Evolutionary conservation across 2,113 vertebrate species (phyloP).

Genomic region (Pristiophorus japonicus): DNA sequence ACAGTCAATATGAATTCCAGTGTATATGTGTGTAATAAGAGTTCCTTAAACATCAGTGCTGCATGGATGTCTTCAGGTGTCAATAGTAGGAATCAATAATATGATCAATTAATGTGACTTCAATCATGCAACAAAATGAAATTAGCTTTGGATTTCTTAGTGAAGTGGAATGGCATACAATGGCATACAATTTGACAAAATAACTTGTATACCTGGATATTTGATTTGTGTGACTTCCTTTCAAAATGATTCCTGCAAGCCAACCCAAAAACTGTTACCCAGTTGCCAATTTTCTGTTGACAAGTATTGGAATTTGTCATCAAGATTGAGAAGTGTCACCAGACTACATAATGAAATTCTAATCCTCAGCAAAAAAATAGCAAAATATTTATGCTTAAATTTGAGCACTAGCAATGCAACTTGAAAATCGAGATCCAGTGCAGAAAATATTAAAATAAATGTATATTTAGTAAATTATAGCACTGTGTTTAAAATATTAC

Average conservation of each 20-base stretch:
- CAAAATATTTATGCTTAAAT: not conserved
- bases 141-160: not conserved
- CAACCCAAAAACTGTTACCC: not conserved
- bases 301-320: not conserved
- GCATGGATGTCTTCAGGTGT: not conserved
- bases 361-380: not conserved
- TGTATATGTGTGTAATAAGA: not conserved
- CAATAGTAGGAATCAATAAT: not conserved
- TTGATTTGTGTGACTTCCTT: not conserved
- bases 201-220: not conserved
- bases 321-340: not conserved
- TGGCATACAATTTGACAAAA: not conserved
- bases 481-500: not conserved
- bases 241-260: not conserved
- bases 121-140: not conserved
- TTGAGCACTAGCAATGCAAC: not conserved
- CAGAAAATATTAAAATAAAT: not conserved
- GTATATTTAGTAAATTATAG: not conserved
- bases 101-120: not conserved
- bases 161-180: not conserved
- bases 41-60: not conserved
- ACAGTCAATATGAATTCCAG: not conserved
- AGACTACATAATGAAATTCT: not conserved
- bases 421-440: not conserved
- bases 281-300: not conserved